Evolutionary conservation across 2,888 invertebrate genomes (phyloP).

Genomic region (Druceiella hillmani): DNA sequence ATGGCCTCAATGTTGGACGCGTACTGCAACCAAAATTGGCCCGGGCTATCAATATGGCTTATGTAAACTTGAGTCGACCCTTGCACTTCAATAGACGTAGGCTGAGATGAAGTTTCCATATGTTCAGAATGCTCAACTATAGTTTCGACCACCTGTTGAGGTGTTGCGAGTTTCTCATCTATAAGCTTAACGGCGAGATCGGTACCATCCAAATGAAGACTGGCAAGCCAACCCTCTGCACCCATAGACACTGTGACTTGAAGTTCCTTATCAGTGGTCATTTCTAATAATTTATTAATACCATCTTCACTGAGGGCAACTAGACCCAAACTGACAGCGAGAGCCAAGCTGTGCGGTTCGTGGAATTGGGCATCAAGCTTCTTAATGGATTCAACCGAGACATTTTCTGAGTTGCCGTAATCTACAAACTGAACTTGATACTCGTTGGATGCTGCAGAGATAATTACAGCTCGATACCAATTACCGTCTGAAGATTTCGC

Average conservation of each 20-base stretch:
- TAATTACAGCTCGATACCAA: constrained; percentile 65
- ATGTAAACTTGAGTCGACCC: constrained; percentile 51
- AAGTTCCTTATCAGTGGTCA: constrained; percentile 47
- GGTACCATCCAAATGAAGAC: constrained; percentile 44
- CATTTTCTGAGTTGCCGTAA: constrained; percentile 62
- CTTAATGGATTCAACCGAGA: constrained; percentile 43
- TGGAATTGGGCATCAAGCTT: constrained; percentile 43
- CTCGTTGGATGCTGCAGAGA: constrained; percentile 37
- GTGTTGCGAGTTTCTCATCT: constrained; percentile 38
- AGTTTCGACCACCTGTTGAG: constrained; percentile 28
- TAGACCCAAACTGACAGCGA: constrained; percentile 39
- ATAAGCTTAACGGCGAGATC: constrained; percentile 48
- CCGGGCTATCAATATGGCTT: constrained; percentile 69
- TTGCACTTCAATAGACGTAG: no score
- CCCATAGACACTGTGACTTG: constrained; percentile 50
- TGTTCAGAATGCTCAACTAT: constrained; percentile 29
- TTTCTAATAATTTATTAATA: constrained; percentile 35
- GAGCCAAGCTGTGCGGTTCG: constrained; percentile 38
- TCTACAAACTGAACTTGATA: constrained; percentile 58
- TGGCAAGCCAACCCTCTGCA: constrained; percentile 52
- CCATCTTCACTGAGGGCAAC: constrained; percentile 39
- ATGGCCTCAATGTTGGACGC: constrained; percentile 51
- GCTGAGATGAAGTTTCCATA: no score
- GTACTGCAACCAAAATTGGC: constrained; percentile 70
- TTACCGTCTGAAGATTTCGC: constrained; percentile 57